Evolutionary conservation across 2,113 vertebrate species (phyloP).

Genomic region (Xenopus laevis): DNA sequence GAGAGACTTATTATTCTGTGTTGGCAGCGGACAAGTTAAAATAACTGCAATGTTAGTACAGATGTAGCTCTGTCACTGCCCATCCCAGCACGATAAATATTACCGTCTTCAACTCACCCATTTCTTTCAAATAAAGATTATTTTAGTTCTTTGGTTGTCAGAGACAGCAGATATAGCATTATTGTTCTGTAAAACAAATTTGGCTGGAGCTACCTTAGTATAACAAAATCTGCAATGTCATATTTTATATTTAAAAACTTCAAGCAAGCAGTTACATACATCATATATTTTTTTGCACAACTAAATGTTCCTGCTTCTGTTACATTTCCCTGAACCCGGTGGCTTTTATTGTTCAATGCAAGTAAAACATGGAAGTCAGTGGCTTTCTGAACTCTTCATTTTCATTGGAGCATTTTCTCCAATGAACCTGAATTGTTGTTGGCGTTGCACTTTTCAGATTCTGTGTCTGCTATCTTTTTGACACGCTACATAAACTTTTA

Average conservation of each 20-base stretch:
- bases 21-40: conserved; percentile 26
- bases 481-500: conserved; percentile 23
- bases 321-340: conserved; percentile 15
- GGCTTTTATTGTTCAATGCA: not conserved
- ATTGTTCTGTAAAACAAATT: conserved; percentile 2
- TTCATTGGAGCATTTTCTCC: conserved; percentile 12
- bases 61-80: not conserved
- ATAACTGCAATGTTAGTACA: conserved; percentile 19
- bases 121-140: not conserved
- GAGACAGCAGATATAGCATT: not conserved
- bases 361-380: conserved; percentile 22
- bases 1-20: not conserved
- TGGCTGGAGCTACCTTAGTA: not conserved
- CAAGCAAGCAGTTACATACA: too few species aligned
- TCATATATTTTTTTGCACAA: conserved; percentile 9
- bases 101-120: not conserved
- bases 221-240: conserved; percentile 2
- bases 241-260: conserved; percentile 1
- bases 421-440: conserved; percentile 28
- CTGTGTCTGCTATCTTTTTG: conserved; percentile 26
- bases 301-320: conserved; percentile 13
- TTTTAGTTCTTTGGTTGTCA: not conserved
- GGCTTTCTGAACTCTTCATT: not conserved
- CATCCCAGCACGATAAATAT: not conserved
- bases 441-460: conserved; percentile 19